Evolutionary conservation across 2,113 vertebrate species (phyloP).

Genomic region (Chiloscyllium plagiosum): DNA sequence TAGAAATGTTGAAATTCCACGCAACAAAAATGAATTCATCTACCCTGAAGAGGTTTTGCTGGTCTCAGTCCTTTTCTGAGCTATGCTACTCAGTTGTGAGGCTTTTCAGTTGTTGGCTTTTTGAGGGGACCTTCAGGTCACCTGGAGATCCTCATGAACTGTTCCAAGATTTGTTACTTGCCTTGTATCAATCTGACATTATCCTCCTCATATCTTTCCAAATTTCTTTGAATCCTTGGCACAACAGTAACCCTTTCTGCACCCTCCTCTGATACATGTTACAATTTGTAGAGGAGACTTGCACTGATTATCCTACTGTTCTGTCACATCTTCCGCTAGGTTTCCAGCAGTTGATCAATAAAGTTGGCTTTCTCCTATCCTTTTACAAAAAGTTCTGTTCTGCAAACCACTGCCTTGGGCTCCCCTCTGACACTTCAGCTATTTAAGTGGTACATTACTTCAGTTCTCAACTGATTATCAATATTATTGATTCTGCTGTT

Average conservation of each 20-base stretch:
- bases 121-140: background rate
- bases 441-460: background rate
- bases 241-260: too few relatives aligned
- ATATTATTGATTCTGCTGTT: background rate
- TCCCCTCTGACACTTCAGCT: background rate
- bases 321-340: background rate
- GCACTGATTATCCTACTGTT: background rate
- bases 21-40: background rate
- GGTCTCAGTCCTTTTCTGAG: background rate
- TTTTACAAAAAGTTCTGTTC: background rate
- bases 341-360: background rate
- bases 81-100: background rate
- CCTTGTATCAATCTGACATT: background rate
- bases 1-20: constrained; percentile 18
- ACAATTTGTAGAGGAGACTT: background rate
- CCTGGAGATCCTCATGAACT: background rate
- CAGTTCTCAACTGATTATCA: background rate
- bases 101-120: background rate
- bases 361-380: background rate
- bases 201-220: background rate
- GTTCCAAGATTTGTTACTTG: background rate
- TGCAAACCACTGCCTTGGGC: background rate
- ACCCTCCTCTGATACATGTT: background rate
- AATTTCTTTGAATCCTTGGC: background rate
- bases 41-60: background rate